Percentiles rank a stretch among this genome's conserved stretches.
These are phyloP conservation scores for Drosophila willistoni DNA, from an alignment of 1,140 invertebrate genomes.

Conservation along the genomic window DNA sequence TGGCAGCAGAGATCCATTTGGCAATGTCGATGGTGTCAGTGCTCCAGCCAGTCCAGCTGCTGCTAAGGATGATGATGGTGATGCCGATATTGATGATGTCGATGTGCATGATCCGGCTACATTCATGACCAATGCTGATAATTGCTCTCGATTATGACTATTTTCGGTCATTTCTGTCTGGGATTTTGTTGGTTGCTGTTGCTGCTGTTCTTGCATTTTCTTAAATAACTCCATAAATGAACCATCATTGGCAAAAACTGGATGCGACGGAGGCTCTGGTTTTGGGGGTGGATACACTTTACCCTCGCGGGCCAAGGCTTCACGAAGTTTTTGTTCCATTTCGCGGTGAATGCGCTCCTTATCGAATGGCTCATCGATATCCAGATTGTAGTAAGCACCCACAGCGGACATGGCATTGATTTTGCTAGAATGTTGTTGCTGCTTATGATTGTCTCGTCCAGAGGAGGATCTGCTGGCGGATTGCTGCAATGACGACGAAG, in stretches of 20 bases:
- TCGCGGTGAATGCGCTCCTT: constrained; percentile 81
- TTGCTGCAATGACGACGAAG: constrained; percentile 3
- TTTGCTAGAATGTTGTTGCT: constrained; percentile 16
- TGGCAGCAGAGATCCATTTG: constrained; percentile 38
- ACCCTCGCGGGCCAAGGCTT: constrained; percentile 74
- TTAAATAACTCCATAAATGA: constrained; percentile 95
- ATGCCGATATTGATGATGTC: background rate
- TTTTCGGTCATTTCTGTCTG: constrained; percentile 5
- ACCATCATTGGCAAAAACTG: constrained; percentile 91
- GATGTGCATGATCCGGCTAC: background rate
- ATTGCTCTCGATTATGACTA: background rate
- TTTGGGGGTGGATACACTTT: constrained; percentile 82
- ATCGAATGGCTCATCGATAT: constrained; percentile 75
- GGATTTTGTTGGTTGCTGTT: constrained; percentile 61
- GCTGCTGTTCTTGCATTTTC: constrained; percentile 89
- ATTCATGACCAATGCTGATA: background rate
- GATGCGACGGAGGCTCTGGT: constrained; percentile 76
- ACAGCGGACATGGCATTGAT: constrained; percentile 48
- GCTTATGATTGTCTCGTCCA: background rate
- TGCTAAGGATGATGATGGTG: constrained; percentile 9
- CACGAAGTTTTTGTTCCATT: constrained; percentile 78
- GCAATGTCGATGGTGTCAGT: background rate
- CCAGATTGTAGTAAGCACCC: constrained; percentile 72
- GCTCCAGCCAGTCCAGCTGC: constrained; percentile 39
- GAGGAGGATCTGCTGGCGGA: background rate